Evolutionary conservation across 2,797 vertebrate genomes (phyloP).

Genomic region (Sternarchorhynchus goeldii): DNA sequence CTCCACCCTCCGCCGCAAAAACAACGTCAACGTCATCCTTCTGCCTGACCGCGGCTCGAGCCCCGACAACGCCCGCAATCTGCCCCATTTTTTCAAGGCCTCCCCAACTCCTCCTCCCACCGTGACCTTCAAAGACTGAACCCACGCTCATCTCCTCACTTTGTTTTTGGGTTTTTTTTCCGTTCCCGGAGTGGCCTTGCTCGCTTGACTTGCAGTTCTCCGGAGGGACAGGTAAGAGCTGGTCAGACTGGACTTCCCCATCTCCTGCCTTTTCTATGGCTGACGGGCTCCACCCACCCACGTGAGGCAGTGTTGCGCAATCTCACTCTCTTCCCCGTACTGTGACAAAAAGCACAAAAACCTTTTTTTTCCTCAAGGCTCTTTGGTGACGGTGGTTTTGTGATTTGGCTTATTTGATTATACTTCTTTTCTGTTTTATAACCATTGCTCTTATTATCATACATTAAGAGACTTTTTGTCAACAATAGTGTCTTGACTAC

Average conservation of each 20-base stretch:
- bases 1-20: constrained; percentile 91
- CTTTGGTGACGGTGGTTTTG: constrained; percentile 22
- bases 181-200: constrained; percentile 57
- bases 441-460: constrained; percentile 10
- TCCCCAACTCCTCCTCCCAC: constrained; percentile 88
- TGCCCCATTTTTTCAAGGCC: constrained; percentile 95
- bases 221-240: constrained; percentile 58
- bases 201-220: constrained; percentile 48
- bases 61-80: constrained; percentile 90
- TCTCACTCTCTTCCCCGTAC: constrained; percentile 25
- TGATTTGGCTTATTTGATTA: constrained; percentile 21
- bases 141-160: background rate
- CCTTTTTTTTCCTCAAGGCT: background rate
- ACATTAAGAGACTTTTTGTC: background rate
- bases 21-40: constrained; percentile 89
- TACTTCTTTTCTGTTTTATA: constrained; percentile 18
- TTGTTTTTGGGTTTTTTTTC: constrained; percentile 1
- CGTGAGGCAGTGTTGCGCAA: constrained; percentile 35
- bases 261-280: constrained; percentile 25
- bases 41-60: constrained; percentile 93
- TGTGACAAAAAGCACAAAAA: constrained; percentile 49
- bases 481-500: constrained; percentile 13
- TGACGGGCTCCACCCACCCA: constrained; percentile 9
- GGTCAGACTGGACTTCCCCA: constrained; percentile 65
- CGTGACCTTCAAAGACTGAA: constrained; percentile 84